These are phyloP conservation scores for Sebastes reedi DNA, from an alignment of 2,797 vertebrate species.

Conservation along the genomic window DNA sequence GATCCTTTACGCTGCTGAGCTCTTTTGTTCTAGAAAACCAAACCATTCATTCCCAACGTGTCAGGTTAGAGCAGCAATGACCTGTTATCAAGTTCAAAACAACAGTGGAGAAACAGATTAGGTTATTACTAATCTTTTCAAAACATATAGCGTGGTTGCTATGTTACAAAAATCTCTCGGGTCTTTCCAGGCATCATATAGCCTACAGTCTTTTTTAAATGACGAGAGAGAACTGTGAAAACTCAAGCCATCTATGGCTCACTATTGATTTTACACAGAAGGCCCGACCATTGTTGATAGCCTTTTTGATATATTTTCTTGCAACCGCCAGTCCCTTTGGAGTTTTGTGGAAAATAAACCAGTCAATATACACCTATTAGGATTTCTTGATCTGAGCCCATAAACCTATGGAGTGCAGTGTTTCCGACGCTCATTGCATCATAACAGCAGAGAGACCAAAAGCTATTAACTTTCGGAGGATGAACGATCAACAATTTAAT, in stretches of 20 bases:
- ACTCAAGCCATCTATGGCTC: constrained; percentile 99
- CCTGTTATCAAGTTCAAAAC: constrained; percentile 37
- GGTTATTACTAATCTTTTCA: constrained; percentile 94
- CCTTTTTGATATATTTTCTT: constrained; percentile 99
- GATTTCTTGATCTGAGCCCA: constrained; percentile 99
- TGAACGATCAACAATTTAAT: constrained; percentile 66
- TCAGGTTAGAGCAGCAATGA: constrained; percentile 36
- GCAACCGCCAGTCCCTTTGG: constrained; percentile 90
- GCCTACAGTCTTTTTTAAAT: constrained; percentile 95
- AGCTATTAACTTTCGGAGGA: constrained; percentile 54
- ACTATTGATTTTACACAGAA: constrained; percentile 99
- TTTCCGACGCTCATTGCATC: constrained; percentile 94
- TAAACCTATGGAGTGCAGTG: constrained; percentile 90
- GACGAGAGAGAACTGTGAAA: constrained; percentile 99
- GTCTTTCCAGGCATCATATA: constrained; percentile 87
- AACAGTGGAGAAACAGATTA: constrained; percentile 84
- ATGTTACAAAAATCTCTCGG: constrained; percentile 88
- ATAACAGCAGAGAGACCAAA: constrained; percentile 87
- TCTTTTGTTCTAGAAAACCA: constrained; percentile 47
- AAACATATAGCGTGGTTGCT: constrained; percentile 90
- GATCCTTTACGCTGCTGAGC: constrained; percentile 41
- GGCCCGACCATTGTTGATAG: constrained; percentile 98
- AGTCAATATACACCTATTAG: constrained; percentile 99
- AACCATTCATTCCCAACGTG: constrained; percentile 37
- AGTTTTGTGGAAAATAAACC: constrained; percentile 93